Base-by-base conservation (phyloP, 2,888 invertebrate genomes). In the Halocaridina rubra region DNA sequence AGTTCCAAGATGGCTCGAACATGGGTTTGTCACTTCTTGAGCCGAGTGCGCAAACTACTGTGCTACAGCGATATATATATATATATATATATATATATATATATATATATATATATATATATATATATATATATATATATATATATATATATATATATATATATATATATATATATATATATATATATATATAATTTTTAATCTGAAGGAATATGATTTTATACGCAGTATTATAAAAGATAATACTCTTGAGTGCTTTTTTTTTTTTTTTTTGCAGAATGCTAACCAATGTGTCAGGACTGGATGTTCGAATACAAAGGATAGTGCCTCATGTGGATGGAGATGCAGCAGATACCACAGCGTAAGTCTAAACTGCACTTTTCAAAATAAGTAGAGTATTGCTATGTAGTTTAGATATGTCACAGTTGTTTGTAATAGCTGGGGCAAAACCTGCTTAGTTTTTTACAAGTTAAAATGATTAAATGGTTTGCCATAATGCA, bases 301-400 rank as follows among this genome's bases (percentile, higher is more conserved):
- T 94, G 89, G 96, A 96, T 89, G 94, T 96, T 1, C 92, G 96
- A 88, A 94, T 96, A 59, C 92, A 96, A 78, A 93, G 96, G 89
- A 90, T 96, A 75, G 96, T 96, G 89, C 95, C 96, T 0, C 96
- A 96, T 89, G 92, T 92, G 69, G 94, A 94, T 87, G 92, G 92
- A 78, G 93, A 94, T 89, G 91, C 93, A 24, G 93, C 89, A 90
- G 94, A 94, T 89, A 93, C 93, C 85, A 92, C 92, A 80, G 93
- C 94, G 95, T 95, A 91, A 93, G 94, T 93, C n/a, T n/a, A n/a
- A n/a, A n/a, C n/a, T n/a, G n/a, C n/a, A n/a, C n/a, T n/a, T n/a
- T n/a, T n/a, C n/a, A n/a, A n/a, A n/a, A n/a, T n/a, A n/a, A n/a
- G n/a, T n/a, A n/a, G n/a, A n/a, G n/a, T n/a, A n/a, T n/a, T n/a